Conservation (phyloP, 2,888 invertebrate species). For the Catocala nupta region DNA sequence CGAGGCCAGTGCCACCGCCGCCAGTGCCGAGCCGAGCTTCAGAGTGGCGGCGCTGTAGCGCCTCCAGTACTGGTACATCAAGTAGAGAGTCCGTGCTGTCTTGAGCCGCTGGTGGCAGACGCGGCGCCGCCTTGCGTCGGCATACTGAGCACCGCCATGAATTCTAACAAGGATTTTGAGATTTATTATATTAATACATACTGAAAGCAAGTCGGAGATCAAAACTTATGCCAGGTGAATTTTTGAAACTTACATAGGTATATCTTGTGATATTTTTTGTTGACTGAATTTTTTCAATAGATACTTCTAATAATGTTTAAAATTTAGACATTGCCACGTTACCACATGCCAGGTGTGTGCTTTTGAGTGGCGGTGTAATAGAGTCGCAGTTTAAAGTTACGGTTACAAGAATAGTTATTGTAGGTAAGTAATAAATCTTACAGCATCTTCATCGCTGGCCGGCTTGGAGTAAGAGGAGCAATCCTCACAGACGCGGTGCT, state of each 20-base stretch:
- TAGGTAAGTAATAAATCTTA: constrained; percentile 68
- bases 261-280: too few relatives aligned
- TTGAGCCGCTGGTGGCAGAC: constrained; percentile 91
- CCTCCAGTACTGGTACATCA: constrained; percentile 93
- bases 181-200: neutral
- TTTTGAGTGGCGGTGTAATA: too few relatives aligned
- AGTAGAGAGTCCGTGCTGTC: constrained; percentile 95
- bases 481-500: constrained; percentile 96
- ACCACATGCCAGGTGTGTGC: too few relatives aligned
- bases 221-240: too few relatives aligned
- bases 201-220: neutral
- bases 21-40: constrained; percentile 88
- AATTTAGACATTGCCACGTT: too few relatives aligned
- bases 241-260: too few relatives aligned
- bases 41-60: constrained; percentile 93
- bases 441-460: constrained; percentile 93
- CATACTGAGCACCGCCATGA: constrained; percentile 97
- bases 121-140: constrained; percentile 93
- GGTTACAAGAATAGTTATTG: neutral
- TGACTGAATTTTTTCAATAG: too few relatives aligned
- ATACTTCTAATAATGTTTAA: too few relatives aligned
- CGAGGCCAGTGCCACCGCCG: constrained; percentile 88
- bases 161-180: constrained; percentile 77
- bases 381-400: too few relatives aligned
- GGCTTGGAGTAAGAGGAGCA: constrained; percentile 96